Evolutionary conservation across 92 coral and sea anemone species (phyloP).

Genomic region (Zoanthus solanderi): DNA sequence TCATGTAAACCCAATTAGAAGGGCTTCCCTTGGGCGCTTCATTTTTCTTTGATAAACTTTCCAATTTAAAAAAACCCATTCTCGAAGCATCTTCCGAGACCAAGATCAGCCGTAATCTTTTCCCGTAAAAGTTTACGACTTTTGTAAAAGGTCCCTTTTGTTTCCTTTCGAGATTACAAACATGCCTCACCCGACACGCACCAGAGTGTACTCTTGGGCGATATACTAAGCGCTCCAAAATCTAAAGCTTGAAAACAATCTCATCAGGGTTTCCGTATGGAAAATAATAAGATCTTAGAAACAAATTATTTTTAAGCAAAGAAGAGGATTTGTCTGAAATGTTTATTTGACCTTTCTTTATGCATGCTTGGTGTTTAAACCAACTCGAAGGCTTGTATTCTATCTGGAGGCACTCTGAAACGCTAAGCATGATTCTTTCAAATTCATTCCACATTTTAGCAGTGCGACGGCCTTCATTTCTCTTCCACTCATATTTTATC

Average conservation of each 20-base stretch:
- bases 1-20: too few species aligned
- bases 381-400: constrained; percentile 64
- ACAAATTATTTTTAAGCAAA: not conserved
- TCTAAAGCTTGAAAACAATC: constrained; percentile 42
- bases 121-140: too few species aligned
- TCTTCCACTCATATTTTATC: not conserved
- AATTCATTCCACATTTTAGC: constrained; percentile 74
- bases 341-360: not conserved
- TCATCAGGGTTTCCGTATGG: constrained; percentile 69
- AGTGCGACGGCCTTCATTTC: constrained; percentile 41
- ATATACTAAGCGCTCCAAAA: not conserved
- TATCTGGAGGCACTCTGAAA: constrained; percentile 57
- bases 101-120: too few species aligned
- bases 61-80: too few species aligned
- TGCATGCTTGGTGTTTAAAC: not conserved
- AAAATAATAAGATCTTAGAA: constrained; percentile 66
- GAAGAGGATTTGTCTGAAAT: not conserved
- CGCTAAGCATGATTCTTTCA: constrained; percentile 75
- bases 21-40: too few species aligned
- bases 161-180: too few species aligned
- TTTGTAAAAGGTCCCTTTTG: too few species aligned
- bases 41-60: too few species aligned
- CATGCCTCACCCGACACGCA: too few species aligned
- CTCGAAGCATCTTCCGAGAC: too few species aligned
- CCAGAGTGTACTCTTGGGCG: too few species aligned